Conservation (phyloP, 2,113 vertebrate genomes). For the Dipodomys stephensi region DNA sequence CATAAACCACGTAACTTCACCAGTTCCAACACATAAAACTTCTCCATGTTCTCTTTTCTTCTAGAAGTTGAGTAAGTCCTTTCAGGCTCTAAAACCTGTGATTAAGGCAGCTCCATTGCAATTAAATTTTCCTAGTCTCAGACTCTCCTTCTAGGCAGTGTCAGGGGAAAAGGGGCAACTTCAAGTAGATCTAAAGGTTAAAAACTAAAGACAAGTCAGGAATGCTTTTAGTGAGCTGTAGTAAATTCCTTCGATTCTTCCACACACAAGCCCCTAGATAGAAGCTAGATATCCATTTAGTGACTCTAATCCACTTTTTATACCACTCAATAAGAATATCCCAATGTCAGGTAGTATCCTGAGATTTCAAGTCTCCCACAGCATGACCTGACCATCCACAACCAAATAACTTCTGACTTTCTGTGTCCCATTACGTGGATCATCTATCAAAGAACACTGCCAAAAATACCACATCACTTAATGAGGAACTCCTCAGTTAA, state of each 20-base stretch:
- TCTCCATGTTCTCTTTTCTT: not conserved
- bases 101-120: not conserved
- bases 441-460: not conserved
- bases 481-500: not conserved
- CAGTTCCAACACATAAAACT: not conserved
- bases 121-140: conserved; percentile 6
- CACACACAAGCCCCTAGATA: not conserved
- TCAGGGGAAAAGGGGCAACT: not conserved
- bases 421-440: not conserved
- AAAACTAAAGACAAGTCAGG: not conserved
- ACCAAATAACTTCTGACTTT: not conserved
- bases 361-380: not conserved
- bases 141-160: not conserved
- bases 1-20: not conserved
- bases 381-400: not conserved
- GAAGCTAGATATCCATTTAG: not conserved
- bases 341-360: not conserved
- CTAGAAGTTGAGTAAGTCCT: conserved; percentile 23
- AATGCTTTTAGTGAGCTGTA: not conserved
- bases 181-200: not conserved
- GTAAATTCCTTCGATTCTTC: not conserved
- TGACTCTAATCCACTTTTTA: not conserved
- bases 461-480: not conserved
- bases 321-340: not conserved
- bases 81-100: not conserved